Base-by-base conservation (phyloP, 1,140 invertebrate species). In the Tetraneura akinire region DNA sequence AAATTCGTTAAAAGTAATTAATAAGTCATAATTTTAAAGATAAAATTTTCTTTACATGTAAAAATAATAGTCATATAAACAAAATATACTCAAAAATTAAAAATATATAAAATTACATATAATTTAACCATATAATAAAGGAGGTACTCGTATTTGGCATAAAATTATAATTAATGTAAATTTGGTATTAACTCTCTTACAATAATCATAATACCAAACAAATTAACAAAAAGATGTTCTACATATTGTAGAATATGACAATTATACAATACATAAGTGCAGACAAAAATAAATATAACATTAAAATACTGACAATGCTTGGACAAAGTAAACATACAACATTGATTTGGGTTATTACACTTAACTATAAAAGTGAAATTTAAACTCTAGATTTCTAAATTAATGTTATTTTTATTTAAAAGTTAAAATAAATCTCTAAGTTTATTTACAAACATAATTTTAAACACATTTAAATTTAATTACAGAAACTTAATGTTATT, bases 1-100 rank as follows among this genome's bases (percentile, higher is more conserved):
- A 57, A 76, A 76, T 76, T 76, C 71, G 71, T 76, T 51, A 76
- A 3, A 45, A 55, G 37, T 74, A 18, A 70, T 70, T 51, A 71
- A 49, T 14, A 55, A 3, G 21, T 57, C 55, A 76, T 14, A 74
- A 55, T 74, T 26, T 74, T 57, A 57, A 57, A 57, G 23, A 29
- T 37, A 55, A 14, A 37, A 55, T 42, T 23, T 4, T 37, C 3
- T 57, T 76, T 4, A 76, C 71, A 42, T 57, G 32, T 57, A 71
- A 71, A 51, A 71, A 51, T 71, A 68, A 68, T 68, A 68, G 66
- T 45, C 6, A 16, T 68, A 47, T 47, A 26, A 16, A 45, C 42
- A 68, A 66, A 66, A 66, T 42, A 66, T 45, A 66, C 5, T 45
- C 45, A 23, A 68, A 68, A 68, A 45, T 1, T 45, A 70, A 49